These are phyloP conservation scores for Meta bourneti DNA, from an alignment of 2,888 invertebrate genomes.

Conservation along the genomic window DNA sequence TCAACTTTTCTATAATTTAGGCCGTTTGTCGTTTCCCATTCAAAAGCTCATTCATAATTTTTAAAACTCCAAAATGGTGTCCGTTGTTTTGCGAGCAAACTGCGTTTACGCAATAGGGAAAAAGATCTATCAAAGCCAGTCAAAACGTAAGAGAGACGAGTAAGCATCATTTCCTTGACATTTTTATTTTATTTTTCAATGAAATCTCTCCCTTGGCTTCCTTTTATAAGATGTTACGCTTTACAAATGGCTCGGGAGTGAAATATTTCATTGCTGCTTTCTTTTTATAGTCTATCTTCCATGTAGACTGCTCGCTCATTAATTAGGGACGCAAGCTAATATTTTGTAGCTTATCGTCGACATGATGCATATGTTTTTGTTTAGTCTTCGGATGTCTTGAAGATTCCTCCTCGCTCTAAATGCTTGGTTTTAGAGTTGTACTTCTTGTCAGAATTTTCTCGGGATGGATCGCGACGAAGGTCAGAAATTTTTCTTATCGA, in stretches of 20 bases:
- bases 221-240: slow-evolving; percentile 26
- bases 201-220: not conserved
- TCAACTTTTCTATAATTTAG: too few relatives aligned
- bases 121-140: slow-evolving; percentile 21
- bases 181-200: not conserved
- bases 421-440: not conserved
- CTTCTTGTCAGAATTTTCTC: slow-evolving; percentile 4
- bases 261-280: slow-evolving; percentile 20
- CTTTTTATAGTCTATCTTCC: not conserved
- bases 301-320: not conserved
- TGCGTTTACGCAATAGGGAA: slow-evolving; percentile 21
- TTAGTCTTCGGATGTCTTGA: not conserved
- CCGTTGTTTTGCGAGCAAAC: slow-evolving; percentile 21
- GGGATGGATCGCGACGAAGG: not conserved
- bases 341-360: slow-evolving; percentile 35
- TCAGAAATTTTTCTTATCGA: not conserved
- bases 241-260: slow-evolving; percentile 11
- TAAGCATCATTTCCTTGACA: not conserved
- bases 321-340: slow-evolving; percentile 25
- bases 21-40: not conserved
- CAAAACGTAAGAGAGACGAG: not conserved
- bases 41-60: slow-evolving; percentile 25
- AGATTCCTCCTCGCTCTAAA: not conserved
- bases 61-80: slow-evolving; percentile 5
- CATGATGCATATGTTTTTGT: not conserved